Evolutionary conservation across 2,797 vertebrate genomes (phyloP).

Genomic region (Catamblyrhynchus diadema): DNA sequence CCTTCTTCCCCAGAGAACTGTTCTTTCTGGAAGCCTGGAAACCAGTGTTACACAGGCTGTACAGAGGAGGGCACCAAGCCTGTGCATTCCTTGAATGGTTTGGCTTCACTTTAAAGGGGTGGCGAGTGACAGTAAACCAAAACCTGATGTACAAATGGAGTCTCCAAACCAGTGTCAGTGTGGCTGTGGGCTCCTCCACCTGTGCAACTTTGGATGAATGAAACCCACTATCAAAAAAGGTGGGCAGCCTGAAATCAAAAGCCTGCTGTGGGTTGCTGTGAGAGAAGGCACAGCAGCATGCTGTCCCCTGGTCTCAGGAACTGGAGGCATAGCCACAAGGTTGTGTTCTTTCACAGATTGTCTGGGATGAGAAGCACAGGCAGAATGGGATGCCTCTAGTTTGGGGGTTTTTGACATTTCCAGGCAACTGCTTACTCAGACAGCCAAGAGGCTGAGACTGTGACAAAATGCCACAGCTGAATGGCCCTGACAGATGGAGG

Average conservation of each 20-base stretch:
- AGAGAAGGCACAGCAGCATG: not conserved
- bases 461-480: not conserved
- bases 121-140: not conserved
- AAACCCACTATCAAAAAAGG: not conserved
- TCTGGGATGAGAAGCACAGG: not conserved
- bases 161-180: not conserved
- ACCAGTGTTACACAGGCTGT: not conserved
- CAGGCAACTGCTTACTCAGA: not conserved
- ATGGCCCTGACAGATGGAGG: not conserved
- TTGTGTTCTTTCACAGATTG: not conserved
- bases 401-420: not conserved
- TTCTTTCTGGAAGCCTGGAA: not conserved
- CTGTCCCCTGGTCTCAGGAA: not conserved
- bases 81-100: not conserved
- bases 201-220: not conserved
- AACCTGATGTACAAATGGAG: not conserved
- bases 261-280: not conserved
- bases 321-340: not conserved
- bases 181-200: not conserved
- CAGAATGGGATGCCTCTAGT: not conserved
- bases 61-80: not conserved
- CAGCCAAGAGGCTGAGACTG: not conserved
- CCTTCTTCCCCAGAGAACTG: fast-evolving
- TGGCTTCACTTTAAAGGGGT: not conserved
- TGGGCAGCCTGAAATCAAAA: not conserved